Base-by-base conservation (phyloP, 2,888 invertebrate species). In the Hirtodrosophila duncani region DNA sequence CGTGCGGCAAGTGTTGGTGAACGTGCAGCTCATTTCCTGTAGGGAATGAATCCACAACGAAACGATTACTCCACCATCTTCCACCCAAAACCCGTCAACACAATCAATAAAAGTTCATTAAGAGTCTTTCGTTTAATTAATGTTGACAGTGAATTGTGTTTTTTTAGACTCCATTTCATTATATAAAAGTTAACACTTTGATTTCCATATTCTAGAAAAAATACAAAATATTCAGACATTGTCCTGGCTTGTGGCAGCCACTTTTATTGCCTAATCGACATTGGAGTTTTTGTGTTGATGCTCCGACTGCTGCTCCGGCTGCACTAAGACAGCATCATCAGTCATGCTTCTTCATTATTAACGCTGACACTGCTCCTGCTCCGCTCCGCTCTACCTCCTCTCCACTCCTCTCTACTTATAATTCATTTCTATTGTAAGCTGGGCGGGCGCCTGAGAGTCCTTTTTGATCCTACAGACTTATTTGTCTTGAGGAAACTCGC, bases 381-480 rank as follows among this genome's bases (percentile, higher is more conserved):
- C 42, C 52, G 50, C 55, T 49, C 53, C 56, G 56, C 50, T 65
- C 67, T 64, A 68, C 66, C 65, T 62, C 61, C 60, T 67, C 72
- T 68, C 67, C 2, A 11, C 18, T 9, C 1, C n/a, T 29, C 36
- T 1, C 27, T 17, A 58, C 45, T 55, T 67, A 67, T 72, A 74
- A 74, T 70, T 74, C 70, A 63, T 74, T 74, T 67, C 65, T 64
- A 74, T 74, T 74, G 83, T 82, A 65, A 59, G 56, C 64, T 62
- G n/a, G n/a, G n/a, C n/a, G n/a, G n/a, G n/a, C n/a, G 77, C 58
- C 75, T 68, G 70, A 68, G 74, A 81, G 80, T 74, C 70, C 66
- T 81, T 83, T 83, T 82, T 83, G 80, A 83, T 84, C 81, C 83
- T 63, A 63, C 70, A 69, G 80, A 84, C 83, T 82, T 84, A 84